Conservation (phyloP, 2,888 invertebrate genomes). For the Iselma pallidipennis region DNA sequence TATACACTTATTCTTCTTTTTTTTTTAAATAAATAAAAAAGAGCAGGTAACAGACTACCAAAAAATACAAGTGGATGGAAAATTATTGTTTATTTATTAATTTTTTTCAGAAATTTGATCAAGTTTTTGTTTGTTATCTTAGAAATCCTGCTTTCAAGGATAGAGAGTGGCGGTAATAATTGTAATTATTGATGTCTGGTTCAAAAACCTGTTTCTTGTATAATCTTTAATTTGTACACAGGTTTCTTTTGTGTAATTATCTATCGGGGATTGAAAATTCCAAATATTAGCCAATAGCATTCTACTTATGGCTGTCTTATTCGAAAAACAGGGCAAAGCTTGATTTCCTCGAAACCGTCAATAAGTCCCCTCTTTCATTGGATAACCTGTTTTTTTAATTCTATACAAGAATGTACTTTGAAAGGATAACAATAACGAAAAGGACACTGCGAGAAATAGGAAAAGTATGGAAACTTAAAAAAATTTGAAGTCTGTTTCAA, state of each 20-base stretch:
- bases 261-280: neutral
- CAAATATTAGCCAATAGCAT: neutral
- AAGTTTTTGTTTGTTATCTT: neutral
- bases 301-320: neutral
- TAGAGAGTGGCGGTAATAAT: neutral
- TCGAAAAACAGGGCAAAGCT: no score
- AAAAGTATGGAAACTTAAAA: no score
- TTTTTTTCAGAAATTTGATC: neutral
- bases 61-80: neutral
- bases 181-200: conserved; percentile 1
- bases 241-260: neutral
- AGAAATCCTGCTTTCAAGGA: neutral
- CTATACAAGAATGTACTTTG: no score
- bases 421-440: no score
- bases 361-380: no score
- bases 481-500: no score
- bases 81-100: neutral
- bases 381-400: no score
- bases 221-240: neutral
- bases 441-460: no score
- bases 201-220: neutral
- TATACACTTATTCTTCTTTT: neutral
- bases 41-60: neutral
- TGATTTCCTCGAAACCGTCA: no score
- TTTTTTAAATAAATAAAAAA: neutral